Evolutionary conservation across 1,140 invertebrate species (phyloP).

Genomic region (Wasmannia auropunctata): DNA sequence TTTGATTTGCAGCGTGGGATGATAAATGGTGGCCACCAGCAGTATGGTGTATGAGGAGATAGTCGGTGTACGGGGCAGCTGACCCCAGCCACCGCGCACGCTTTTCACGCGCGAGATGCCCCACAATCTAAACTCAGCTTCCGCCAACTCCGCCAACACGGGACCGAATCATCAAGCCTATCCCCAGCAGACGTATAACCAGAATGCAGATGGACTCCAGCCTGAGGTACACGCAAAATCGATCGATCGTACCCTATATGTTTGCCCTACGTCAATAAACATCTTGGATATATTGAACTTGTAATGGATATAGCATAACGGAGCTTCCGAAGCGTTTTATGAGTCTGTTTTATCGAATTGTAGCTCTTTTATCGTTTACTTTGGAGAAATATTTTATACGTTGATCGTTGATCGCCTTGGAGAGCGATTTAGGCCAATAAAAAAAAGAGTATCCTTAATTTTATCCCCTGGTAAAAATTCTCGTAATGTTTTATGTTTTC

Average conservation of each 20-base stretch:
- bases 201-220: conserved; percentile 79
- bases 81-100: conserved; percentile 85
- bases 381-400: no score
- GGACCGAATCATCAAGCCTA: conserved; percentile 84
- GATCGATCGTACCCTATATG: neutral
- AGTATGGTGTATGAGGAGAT: conserved; percentile 85
- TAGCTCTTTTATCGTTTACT: neutral
- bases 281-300: neutral
- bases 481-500: no score
- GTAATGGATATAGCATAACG: neutral
- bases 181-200: conserved; percentile 85
- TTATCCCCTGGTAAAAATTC: no score
- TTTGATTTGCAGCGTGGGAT: conserved; percentile 72
- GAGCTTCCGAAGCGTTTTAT: neutral
- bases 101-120: conserved; percentile 83
- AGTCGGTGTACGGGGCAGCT: conserved; percentile 84
- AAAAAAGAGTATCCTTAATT: neutral
- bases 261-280: neutral
- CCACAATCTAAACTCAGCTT: conserved; percentile 83
- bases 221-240: conserved; percentile 78
- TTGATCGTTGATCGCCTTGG: neutral
- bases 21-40: conserved; percentile 82
- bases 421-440: neutral
- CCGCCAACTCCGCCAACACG: conserved; percentile 81
- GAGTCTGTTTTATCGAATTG: neutral